phyloP scores from a whole-genome alignment of 2,888 invertebrate species.

The Imbricaverruca yamaguchii region DNA sequence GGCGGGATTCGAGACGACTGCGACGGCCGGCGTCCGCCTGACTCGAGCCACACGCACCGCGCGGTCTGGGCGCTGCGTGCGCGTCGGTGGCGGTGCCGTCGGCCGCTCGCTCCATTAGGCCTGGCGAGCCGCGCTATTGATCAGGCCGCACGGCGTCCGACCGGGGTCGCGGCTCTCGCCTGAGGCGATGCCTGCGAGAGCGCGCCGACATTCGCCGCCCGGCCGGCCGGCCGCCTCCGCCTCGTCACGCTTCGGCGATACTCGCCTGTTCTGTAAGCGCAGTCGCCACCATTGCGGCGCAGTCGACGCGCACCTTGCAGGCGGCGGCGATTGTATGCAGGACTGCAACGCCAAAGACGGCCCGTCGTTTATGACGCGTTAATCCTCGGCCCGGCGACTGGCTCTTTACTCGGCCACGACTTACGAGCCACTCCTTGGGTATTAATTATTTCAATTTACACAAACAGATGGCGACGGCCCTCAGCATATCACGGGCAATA shows the following conservation, averaged over 20 bases:
- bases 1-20: not conserved
- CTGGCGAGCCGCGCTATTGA: not conserved
- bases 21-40: not conserved
- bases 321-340: not conserved
- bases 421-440: not conserved
- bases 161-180: no score
- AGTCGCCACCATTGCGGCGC: conserved; percentile 1
- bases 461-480: not conserved
- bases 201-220: no score
- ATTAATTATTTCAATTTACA: conserved; percentile 1
- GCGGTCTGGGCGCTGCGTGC: not conserved
- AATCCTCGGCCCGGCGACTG: not conserved
- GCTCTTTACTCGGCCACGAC: not conserved
- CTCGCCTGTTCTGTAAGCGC: not conserved
- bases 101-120: not conserved
- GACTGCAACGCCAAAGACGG: not conserved
- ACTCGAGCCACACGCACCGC: not conserved
- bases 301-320: not conserved
- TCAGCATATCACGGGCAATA: not conserved
- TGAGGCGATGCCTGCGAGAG: no score
- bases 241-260: not conserved
- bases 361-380: not conserved
- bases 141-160: not conserved
- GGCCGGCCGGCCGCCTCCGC: not conserved
- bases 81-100: not conserved